Evolutionary conservation across 2,797 vertebrate species (phyloP).

Genomic region (Crax fasciolata): DNA sequence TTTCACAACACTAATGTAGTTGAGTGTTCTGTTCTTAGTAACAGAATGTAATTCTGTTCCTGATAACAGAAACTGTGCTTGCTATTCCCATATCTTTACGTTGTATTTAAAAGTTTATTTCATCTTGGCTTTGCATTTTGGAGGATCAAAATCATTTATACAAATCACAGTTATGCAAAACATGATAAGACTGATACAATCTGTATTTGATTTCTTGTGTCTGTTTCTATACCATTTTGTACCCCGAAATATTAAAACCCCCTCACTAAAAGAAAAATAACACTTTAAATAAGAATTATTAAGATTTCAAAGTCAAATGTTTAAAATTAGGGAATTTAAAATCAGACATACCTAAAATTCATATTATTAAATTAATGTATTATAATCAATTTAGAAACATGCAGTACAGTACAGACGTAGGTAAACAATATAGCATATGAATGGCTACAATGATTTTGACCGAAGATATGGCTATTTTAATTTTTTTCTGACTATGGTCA

Average conservation of each 20-base stretch:
- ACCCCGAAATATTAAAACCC: fast-evolving
- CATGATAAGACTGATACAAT: background rate
- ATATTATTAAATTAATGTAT: fast-evolving
- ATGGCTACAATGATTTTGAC: background rate
- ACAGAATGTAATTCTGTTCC: no score
- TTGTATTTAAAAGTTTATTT: background rate
- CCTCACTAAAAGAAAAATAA: background rate
- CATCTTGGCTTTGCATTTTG: background rate
- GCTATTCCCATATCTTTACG: background rate
- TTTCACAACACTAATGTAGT: background rate
- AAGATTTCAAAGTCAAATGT: background rate
- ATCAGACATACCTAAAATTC: background rate
- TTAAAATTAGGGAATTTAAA: background rate
- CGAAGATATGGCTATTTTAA: background rate
- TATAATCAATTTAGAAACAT: background rate
- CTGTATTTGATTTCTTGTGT: background rate
- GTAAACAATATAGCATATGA: background rate
- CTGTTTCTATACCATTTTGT: background rate
- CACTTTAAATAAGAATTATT: background rate
- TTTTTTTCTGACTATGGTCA: background rate
- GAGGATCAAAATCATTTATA: background rate
- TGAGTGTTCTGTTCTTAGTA: background rate
- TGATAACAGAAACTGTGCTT: background rate
- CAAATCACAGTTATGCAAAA: background rate
- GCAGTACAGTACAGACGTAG: background rate